Base-by-base conservation (phyloP, 92 coral and sea anemone species). In the Heliopora coerulea region DNA sequence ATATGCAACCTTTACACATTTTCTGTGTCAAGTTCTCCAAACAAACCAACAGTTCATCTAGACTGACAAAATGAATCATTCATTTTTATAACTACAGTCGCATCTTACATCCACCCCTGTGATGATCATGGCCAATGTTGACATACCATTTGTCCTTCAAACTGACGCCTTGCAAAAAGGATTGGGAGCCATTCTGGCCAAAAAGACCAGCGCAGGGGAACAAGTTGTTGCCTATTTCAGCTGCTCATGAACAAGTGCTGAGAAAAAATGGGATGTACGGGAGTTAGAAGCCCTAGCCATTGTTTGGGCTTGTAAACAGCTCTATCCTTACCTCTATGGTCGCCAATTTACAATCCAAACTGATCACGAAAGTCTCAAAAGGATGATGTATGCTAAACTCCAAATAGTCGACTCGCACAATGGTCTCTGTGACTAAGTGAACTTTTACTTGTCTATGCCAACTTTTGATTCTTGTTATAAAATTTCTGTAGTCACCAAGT, bases 191-290 rank as follows among this genome's bases (percentile, higher is more conserved):
- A 84, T 84, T 24, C 68, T 80, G n/a, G 80, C 84, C 27, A 84
- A 84, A 33, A 61, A 61, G 24, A 81, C 64, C 58, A 65, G 74
- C 34, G 86, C 79, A 12, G 39, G 60, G 48, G 33, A 69, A 59
- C 75, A 70, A 2, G 84, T 84, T 35, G 80, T 88, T 44, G 76
- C 88, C 41, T 80, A 84, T 32, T 80, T 83, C 48, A 88, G 91
- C 41, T 52, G 91, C 32, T 66, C 83, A 24, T 69, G 83, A 40
- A 49, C 86, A 63, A 74, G 81, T 12, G 68, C 68, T 23, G n/a
- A 61, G 19, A 40, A 61, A 42, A 61, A 29, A 54, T 54, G 60
- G 23, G 29, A 54, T 0, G 29, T 54, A 9, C 60, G 60, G 0
- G 60, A 75, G 63, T 59, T 84, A 1, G 86, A 82, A 27, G 39